Conservation (phyloP, 2,113 vertebrate species). For the Malaclemys terrapin region DNA sequence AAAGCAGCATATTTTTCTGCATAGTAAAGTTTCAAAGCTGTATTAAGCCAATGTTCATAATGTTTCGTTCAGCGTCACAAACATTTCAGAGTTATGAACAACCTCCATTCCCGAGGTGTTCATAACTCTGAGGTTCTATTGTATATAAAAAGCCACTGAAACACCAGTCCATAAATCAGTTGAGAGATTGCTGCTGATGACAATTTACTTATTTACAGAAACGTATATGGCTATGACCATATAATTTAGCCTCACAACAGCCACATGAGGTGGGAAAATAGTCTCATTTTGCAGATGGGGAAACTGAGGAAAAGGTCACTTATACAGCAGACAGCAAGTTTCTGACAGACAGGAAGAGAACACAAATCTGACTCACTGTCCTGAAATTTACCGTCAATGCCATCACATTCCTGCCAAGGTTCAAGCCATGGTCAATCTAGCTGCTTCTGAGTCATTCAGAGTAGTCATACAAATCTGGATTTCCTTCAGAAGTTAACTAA, state of each 20-base stretch:
- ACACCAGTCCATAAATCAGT: not conserved
- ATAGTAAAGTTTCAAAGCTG: too few relatives aligned
- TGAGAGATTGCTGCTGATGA: not conserved
- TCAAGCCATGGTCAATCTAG: not conserved
- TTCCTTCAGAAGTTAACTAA: not conserved
- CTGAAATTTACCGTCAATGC: too few relatives aligned
- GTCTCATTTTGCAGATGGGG: not conserved
- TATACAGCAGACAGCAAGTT: not conserved
- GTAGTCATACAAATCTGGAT: not conserved
- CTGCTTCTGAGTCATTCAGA: not conserved
- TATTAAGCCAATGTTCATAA: too few relatives aligned
- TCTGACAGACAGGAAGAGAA: conserved; percentile 5
- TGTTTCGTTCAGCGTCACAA: too few relatives aligned
- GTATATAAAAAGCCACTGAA: not conserved
- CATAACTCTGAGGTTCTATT: too few relatives aligned
- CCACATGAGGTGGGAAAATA: not conserved
- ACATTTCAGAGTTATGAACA: too few relatives aligned
- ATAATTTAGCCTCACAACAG: not conserved
- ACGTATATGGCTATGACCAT: not conserved
- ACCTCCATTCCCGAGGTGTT: too few relatives aligned
- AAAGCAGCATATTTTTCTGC: too few relatives aligned
- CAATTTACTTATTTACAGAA: not conserved
- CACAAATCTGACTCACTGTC: not conserved
- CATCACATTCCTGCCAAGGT: not conserved
- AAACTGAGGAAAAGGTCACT: not conserved